Conservation (phyloP, 2,888 invertebrate species). For the Mythimna impura region DNA sequence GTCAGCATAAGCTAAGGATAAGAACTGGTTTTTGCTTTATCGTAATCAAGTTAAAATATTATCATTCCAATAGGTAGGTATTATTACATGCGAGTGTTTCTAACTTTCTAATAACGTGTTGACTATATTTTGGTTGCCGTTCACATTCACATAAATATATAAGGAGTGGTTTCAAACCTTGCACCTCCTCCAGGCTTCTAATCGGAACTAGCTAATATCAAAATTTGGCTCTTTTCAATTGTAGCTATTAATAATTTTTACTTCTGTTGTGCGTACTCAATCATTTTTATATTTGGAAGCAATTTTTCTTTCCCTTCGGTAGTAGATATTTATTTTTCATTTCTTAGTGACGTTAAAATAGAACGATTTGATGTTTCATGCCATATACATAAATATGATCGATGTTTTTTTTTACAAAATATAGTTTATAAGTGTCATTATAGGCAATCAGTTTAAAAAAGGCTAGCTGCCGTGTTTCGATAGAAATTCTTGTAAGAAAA, state of each 20-base stretch:
- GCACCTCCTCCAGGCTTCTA: slow-evolving; percentile 1
- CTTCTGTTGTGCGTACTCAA: slow-evolving; percentile 13
- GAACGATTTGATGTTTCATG: slow-evolving; percentile 10
- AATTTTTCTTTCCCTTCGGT: slow-evolving; percentile 8
- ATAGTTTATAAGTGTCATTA: background rate
- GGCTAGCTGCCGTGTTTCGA: background rate
- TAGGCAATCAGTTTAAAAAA: background rate
- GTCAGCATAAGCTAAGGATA: background rate
- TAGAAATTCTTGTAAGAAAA: background rate
- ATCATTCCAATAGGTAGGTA: background rate
- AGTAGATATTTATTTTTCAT: slow-evolving; percentile 1
- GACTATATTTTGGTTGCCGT: slow-evolving; percentile 9
- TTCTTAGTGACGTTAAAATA: background rate
- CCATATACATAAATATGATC: background rate
- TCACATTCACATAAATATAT: slow-evolving; percentile 5
- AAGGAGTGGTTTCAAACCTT: slow-evolving; percentile 13
- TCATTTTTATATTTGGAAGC: slow-evolving; percentile 16
- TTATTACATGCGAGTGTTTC: background rate
- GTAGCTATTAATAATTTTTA: slow-evolving; percentile 2
- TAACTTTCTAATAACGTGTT: slow-evolving; percentile 15
- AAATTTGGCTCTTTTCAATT: slow-evolving; percentile 12
- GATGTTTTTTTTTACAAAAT: slow-evolving; percentile 1
- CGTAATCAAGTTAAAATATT: background rate
- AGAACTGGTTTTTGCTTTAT: background rate
- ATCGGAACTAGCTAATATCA: slow-evolving; percentile 12